Conservation (phyloP, 2,113 vertebrate species). For the Neogobius melanostomus region DNA sequence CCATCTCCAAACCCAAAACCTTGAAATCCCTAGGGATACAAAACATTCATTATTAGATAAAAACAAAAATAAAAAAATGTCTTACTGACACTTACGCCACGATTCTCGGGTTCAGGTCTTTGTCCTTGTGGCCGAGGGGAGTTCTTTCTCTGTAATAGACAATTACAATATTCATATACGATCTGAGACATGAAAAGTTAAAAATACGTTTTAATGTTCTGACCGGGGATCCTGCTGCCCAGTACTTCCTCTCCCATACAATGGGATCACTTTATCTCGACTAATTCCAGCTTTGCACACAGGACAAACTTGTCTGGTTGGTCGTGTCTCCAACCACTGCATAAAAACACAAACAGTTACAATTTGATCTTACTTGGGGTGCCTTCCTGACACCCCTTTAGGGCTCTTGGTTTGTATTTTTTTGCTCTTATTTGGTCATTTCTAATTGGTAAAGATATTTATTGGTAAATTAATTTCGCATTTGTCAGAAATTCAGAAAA, state of each 20-base stretch:
- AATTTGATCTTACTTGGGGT: background rate
- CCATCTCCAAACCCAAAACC: conserved; percentile 98
- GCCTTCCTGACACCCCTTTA: too few relatives aligned
- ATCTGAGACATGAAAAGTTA: background rate
- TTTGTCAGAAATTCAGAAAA: too few relatives aligned
- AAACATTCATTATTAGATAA: background rate
- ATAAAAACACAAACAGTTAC: background rate
- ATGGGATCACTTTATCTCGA: conserved; percentile 95
- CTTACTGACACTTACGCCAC: conserved; percentile 83
- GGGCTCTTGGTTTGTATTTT: too few relatives aligned
- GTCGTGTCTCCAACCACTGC: conserved; percentile 96
- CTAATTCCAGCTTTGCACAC: conserved; percentile 99
- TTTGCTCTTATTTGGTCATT: too few relatives aligned
- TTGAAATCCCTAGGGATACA: conserved; percentile 87
- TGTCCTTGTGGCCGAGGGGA: conserved; percentile 97
- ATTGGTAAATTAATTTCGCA: too few relatives aligned
- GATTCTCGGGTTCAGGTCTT: conserved; percentile 96
- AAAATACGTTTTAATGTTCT: conserved; percentile 9
- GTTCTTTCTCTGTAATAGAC: conserved; percentile 87
- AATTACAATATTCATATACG: conserved; percentile 3
- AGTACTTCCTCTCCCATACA: conserved; percentile 95
- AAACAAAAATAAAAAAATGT: background rate
- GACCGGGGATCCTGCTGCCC: conserved; percentile 97
- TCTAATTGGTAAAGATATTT: too few relatives aligned
- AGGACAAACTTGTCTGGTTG: conserved; percentile 96